Evolutionary conservation across 2,797 vertebrate species (phyloP), one percentile per base, ranked within the genome.

Genomic region (Toxotes lorentzi): DNA sequence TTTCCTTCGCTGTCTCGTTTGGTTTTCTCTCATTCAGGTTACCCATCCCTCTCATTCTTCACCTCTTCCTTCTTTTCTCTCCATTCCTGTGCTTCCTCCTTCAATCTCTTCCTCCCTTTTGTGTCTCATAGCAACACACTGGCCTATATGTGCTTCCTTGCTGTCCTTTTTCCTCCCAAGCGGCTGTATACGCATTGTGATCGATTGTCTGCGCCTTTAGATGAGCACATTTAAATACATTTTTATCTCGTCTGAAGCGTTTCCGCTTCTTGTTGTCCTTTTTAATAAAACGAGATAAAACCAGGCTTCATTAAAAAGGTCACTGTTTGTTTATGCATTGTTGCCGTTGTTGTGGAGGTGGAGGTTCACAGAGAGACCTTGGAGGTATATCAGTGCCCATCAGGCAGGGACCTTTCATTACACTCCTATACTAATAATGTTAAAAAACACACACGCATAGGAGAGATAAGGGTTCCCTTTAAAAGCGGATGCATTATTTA

Each of bases 401-500:
- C 93, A 86, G 91, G 78, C 83, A 41, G 77, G 48, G 57, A 82
- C 90, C 87, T 93, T 94, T 93, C 93, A 94, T 93, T 94, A 92
- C 88, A 73, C 91, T 86, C 87, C 94, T 88, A 93, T 95, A 93
- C 94, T 95, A 96, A 96, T 95, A 95, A 95, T 86, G 92, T 96
- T 95, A 94, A 94, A 93, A 94, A 82, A 86, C 82, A 84, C 72
- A 84, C 77, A 74, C 81, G 53, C 86, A 68, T 13, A 78, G 70
- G 40, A 2, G 68, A 93, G 95, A 95, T 95, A 95, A 95, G 93
- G 72, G 34, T 66, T 50, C 77, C 91, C 88, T 95, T 95, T 94
- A 95, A 94, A 93, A 94, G 91, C 86, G 91, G 93, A 95, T 95
- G 93, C 94, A 95, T 96, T 95, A 95, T 96, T 96, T 95, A 96